A percentile compares a stretch with the other conserved stretches of the same genome.
Conservation (phyloP, 1,140 invertebrate genomes). For the Lethocerus indicus region DNA sequence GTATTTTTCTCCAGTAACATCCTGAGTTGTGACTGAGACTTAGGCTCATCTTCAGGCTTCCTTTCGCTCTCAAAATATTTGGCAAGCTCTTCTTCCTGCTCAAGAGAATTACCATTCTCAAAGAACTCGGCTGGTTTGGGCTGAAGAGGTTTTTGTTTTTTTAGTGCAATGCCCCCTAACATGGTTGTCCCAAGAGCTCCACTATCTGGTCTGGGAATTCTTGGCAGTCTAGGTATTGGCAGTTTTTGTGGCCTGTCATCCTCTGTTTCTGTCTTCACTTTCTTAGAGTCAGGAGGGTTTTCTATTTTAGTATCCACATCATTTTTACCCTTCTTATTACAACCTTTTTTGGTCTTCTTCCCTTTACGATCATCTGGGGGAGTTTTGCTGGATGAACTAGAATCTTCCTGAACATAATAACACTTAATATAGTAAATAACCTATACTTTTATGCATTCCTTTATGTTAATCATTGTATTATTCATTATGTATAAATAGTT, state of each 20-base stretch:
- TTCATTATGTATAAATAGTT: no score
- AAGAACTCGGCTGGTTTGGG: conserved; percentile 43
- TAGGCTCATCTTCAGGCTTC: no score
- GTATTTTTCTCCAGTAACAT: no score
- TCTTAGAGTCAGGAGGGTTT: not conserved
- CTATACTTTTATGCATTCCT: not conserved
- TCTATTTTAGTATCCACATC: not conserved
- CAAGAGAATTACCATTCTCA: conserved; percentile 54
- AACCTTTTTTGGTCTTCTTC: conserved; percentile 2
- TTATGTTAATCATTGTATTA: no score
- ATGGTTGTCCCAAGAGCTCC: not conserved
- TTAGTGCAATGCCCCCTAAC: not conserved
- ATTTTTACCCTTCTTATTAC: not conserved
- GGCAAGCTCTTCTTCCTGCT: conserved; percentile 59
- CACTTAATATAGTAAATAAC: not conserved
- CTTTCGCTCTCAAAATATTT: conserved; percentile 66
- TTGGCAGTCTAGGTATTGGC: conserved; percentile 1
- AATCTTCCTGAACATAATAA: conserved; percentile 8
- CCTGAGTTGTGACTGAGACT: no score
- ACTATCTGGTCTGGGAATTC: not conserved
- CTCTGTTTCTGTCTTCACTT: not conserved
- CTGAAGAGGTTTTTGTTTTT: conserved; percentile 6
- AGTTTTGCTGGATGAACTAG: conserved; percentile 4
- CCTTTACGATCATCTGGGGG: conserved; percentile 11
- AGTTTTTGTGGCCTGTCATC: not conserved